These are phyloP conservation scores for Eueremaeus valkanovi DNA, from an alignment of 2,888 invertebrate species.

Conservation along the genomic window DNA sequence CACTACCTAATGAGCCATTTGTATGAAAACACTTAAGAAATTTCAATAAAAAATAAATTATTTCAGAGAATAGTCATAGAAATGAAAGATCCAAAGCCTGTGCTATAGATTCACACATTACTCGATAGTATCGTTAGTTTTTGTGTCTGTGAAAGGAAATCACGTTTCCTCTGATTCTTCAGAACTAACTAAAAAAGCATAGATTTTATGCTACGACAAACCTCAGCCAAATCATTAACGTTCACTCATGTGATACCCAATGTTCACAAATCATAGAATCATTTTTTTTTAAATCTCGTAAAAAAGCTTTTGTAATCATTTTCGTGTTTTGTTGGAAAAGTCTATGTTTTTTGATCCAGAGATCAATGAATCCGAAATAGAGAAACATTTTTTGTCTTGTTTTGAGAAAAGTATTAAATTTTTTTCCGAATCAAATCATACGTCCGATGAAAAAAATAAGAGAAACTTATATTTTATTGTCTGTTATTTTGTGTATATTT, in stretches of 20 bases:
- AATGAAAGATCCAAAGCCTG: neutral
- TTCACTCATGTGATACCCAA: constrained; percentile 12
- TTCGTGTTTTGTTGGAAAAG: neutral
- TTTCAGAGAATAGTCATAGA: neutral
- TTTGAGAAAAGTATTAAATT: too few relatives aligned
- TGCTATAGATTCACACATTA: constrained; percentile 6
- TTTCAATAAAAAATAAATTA: neutral
- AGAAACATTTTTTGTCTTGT: too few relatives aligned
- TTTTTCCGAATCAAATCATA: too few relatives aligned
- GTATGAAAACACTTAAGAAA: neutral
- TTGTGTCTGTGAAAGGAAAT: constrained; percentile 20
- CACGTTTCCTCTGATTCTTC: neutral
- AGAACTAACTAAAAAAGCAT: neutral
- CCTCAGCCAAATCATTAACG: constrained; percentile 3
- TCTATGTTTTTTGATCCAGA: too few relatives aligned
- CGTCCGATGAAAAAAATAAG: too few relatives aligned
- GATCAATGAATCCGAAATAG: too few relatives aligned
- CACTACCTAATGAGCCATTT: constrained; percentile 19
- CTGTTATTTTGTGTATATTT: too few relatives aligned
- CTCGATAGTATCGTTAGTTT: constrained; percentile 15
- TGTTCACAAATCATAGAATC: neutral
- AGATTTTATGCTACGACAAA: neutral
- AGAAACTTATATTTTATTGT: too few relatives aligned
- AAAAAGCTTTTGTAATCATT: neutral
- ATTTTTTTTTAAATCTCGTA: neutral